Conservation (phyloP, 2,113 vertebrate species). For the Otolemur garnettii region DNA sequence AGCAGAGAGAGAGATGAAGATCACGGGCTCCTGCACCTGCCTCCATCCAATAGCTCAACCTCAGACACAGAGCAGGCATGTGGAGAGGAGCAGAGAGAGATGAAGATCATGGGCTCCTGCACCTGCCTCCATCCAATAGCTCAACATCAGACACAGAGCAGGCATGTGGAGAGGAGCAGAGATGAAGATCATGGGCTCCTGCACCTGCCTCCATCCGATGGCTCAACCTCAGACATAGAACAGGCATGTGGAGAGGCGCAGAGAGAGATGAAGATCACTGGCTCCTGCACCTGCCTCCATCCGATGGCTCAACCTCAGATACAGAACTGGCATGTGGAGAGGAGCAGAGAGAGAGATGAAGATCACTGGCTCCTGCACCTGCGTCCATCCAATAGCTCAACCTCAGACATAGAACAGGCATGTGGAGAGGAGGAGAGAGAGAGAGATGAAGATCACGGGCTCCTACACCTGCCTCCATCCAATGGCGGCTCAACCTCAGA, state of each 20-base stretch:
- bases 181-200: too few species aligned
- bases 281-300: too few species aligned
- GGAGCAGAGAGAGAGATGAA: not conserved
- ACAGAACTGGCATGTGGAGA: not conserved
- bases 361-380: not conserved
- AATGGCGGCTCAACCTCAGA: not conserved
- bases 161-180: not conserved
- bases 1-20: not conserved
- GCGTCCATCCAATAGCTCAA: too few species aligned
- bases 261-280: not conserved
- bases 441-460: not conserved
- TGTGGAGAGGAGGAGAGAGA: not conserved
- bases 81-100: not conserved
- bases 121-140: too few species aligned
- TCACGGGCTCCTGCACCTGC: too few species aligned
- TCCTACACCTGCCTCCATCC: too few species aligned
- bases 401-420: not conserved
- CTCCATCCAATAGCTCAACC: not conserved
- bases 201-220: too few species aligned
- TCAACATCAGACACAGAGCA: too few species aligned
- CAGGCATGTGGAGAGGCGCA: not conserved
- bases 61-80: not conserved
- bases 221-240: too few species aligned
- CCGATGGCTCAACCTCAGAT: too few species aligned
- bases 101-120: not conserved